Conservation (phyloP, 2,888 invertebrate species). For the Pyralis farinalis region DNA sequence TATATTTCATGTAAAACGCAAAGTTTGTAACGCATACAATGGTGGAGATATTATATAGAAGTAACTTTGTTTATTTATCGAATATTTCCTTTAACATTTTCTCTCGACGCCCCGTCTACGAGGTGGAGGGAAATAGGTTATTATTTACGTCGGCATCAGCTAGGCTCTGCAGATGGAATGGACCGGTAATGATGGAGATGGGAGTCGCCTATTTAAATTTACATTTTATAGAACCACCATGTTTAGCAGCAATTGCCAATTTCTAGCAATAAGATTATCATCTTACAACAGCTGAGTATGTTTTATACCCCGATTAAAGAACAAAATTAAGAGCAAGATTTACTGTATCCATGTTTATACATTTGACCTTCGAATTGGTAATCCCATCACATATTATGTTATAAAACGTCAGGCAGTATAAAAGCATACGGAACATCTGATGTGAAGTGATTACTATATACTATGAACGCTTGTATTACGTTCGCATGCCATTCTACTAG, state of each 20-base stretch:
- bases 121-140: constrained; percentile 64
- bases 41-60: not conserved
- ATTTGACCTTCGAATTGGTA: no score
- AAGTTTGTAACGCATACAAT: constrained; percentile 4
- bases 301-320: no score
- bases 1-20: constrained; percentile 1
- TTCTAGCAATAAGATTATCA: no score
- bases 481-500: no score
- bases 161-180: constrained; percentile 65
- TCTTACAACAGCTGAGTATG: no score
- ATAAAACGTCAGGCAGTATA: no score
- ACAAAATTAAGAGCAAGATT: no score
- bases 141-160: constrained; percentile 66
- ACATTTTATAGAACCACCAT: constrained; percentile 5
- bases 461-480: no score
- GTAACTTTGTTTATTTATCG: constrained; percentile 19
- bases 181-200: constrained; percentile 68
- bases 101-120: constrained; percentile 15
- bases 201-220: constrained; percentile 22
- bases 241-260: not conserved
- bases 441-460: no score
- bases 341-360: no score
- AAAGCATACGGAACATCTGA: no score
- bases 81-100: constrained; percentile 16
- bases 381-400: no score